A percentile compares a stretch with the other conserved stretches of the same genome.
Conservation (phyloP, 2,113 vertebrate species). For the Melanerpes aurifrons region DNA sequence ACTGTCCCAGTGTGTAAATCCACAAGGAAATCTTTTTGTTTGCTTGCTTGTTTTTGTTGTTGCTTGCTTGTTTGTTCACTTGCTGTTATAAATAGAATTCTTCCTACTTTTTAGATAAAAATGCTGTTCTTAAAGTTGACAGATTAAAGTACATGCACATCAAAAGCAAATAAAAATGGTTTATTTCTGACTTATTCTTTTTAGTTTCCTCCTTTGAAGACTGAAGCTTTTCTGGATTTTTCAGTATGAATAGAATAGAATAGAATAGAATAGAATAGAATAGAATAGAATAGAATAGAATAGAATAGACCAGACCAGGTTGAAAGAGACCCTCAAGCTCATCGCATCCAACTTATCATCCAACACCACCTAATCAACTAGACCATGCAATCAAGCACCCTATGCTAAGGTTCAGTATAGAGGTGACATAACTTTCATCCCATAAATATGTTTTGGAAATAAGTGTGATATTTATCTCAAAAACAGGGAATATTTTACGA, state of each 20-base stretch:
- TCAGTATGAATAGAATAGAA: neutral
- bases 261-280: no score
- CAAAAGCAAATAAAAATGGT: constrained; percentile 1
- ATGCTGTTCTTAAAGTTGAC: neutral
- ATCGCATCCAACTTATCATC: no score
- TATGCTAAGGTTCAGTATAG: neutral
- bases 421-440: neutral
- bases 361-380: no score
- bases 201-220: neutral
- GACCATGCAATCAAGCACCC: no score
- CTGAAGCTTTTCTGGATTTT: neutral
- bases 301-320: no score
- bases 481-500: neutral
- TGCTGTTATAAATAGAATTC: constrained; percentile 28
- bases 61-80: neutral
- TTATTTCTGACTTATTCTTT: neutral
- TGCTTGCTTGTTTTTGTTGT: neutral
- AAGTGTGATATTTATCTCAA: neutral
- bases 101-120: constrained; percentile 30
- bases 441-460: neutral
- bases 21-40: neutral
- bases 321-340: no score
- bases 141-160: neutral
- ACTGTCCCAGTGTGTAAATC: neutral
- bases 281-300: no score